Evolutionary conservation across 2,113 vertebrate species (phyloP).

Genomic region (Archilochus colubris): DNA sequence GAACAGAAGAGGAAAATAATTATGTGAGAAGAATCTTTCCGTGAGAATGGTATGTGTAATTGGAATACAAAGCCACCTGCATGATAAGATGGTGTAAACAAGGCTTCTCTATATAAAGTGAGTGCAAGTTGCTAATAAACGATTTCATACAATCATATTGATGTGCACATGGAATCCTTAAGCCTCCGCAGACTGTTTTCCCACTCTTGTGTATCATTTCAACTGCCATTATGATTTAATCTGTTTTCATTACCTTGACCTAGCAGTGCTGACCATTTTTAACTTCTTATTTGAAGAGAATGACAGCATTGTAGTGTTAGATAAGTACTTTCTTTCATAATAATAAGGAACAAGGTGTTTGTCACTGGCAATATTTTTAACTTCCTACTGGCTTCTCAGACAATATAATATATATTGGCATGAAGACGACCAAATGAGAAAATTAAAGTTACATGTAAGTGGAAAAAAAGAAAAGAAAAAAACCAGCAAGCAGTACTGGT

Average conservation of each 20-base stretch:
- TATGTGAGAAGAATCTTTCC: no score
- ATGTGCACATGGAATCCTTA: no score
- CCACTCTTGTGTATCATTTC: not conserved
- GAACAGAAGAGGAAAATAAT: no score
- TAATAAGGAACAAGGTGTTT: not conserved
- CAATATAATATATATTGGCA: not conserved
- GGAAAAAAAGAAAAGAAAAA: no score
- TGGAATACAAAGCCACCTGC: no score
- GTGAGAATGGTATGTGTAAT: no score
- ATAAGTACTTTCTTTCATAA: not conserved
- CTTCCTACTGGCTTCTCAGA: not conserved
- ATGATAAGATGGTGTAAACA: no score
- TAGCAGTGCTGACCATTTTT: not conserved
- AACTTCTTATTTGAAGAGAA: not conserved
- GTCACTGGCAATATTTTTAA: not conserved
- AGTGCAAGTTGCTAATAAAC: no score
- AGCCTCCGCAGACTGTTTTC: no score
- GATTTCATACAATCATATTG: no score
- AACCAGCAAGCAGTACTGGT: fast-evolving
- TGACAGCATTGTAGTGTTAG: not conserved
- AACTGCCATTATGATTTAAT: not conserved
- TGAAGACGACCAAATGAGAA: not conserved
- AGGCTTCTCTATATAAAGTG: no score
- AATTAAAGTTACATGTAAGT: not conserved
- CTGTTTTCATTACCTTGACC: not conserved